Conservation (phyloP, 2,113 vertebrate species). For the Nothobranchius furzeri region DNA sequence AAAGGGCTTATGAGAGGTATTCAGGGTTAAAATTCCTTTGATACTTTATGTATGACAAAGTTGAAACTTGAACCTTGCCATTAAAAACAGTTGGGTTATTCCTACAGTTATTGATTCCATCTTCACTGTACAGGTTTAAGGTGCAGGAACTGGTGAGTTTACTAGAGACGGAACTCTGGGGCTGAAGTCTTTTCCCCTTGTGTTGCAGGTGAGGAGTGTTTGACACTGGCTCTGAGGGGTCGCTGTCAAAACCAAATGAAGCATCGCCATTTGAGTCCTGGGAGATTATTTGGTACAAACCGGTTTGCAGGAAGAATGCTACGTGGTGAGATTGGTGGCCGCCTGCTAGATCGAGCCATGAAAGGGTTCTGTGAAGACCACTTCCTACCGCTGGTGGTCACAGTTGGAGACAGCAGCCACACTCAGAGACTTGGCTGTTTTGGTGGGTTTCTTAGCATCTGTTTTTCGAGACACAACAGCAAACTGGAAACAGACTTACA, state of each 20-base stretch:
- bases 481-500: too few relatives aligned
- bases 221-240: constrained; percentile 79
- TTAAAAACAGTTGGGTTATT: too few relatives aligned
- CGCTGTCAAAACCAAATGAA: constrained; percentile 84
- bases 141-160: too few relatives aligned
- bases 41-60: too few relatives aligned
- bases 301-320: constrained; percentile 15
- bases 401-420: constrained; percentile 70
- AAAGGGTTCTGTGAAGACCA: constrained; percentile 79
- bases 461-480: too few relatives aligned
- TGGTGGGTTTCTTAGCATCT: constrained; percentile 61
- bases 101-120: too few relatives aligned
- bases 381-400: constrained; percentile 80
- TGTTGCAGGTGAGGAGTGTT: constrained; percentile 76
- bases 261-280: constrained; percentile 65
- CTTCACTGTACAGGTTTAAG: too few relatives aligned
- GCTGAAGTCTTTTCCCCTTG: not conserved
- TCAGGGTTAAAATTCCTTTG: too few relatives aligned
- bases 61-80: too few relatives aligned
- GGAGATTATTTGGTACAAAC: constrained; percentile 59
- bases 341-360: constrained; percentile 47
- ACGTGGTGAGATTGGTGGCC: constrained; percentile 16
- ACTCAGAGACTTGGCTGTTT: constrained; percentile 81
- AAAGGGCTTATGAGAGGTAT: too few relatives aligned
- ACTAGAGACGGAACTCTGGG: not conserved